These are phyloP conservation scores for Shargacucullia verbasci DNA, from an alignment of 2,888 invertebrate species.

Conservation along the genomic window DNA sequence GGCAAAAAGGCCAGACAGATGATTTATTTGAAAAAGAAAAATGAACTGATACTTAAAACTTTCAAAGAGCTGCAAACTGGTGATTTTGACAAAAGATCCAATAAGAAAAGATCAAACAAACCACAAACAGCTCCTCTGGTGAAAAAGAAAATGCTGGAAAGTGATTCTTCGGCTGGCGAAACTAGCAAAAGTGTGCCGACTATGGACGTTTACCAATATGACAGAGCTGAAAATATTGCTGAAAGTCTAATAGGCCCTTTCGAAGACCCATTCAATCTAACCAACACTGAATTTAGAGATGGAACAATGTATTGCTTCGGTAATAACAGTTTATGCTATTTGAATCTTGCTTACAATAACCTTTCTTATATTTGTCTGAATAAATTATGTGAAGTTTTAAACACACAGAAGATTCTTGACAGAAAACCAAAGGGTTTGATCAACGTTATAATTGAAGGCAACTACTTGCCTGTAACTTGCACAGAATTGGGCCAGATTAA, in stretches of 20 bases:
- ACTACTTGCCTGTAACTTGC: slow-evolving; percentile 64
- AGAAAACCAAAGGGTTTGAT: slow-evolving; percentile 69
- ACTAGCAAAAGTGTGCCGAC: slow-evolving; percentile 31
- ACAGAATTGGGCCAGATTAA: slow-evolving; percentile 65
- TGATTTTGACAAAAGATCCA: slow-evolving; percentile 53
- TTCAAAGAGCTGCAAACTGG: slow-evolving; percentile 53
- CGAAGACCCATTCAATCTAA: slow-evolving; percentile 61
- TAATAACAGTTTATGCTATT: slow-evolving; percentile 67
- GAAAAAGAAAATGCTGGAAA: slow-evolving; percentile 34
- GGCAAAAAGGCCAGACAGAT: slow-evolving; percentile 56
- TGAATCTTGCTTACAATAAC: slow-evolving; percentile 74
- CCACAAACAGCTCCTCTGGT: not conserved
- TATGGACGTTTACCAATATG: slow-evolving; percentile 21
- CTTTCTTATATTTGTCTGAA: slow-evolving; percentile 64
- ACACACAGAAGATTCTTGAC: slow-evolving; percentile 59
- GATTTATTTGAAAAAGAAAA: slow-evolving; percentile 61
- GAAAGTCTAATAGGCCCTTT: slow-evolving; percentile 60
- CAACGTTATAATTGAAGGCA: slow-evolving; percentile 72
- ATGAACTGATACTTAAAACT: slow-evolving; percentile 48
- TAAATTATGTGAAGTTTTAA: slow-evolving; percentile 63
- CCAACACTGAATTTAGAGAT: slow-evolving; percentile 55
- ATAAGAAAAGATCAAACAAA: slow-evolving; percentile 49
- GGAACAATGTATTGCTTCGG: slow-evolving; percentile 63
- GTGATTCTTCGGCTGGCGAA: slow-evolving; percentile 37
- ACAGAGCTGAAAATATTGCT: slow-evolving; percentile 63